Base-by-base conservation (phyloP, 2,797 vertebrate species). In the Coregonus sp. region DNA sequence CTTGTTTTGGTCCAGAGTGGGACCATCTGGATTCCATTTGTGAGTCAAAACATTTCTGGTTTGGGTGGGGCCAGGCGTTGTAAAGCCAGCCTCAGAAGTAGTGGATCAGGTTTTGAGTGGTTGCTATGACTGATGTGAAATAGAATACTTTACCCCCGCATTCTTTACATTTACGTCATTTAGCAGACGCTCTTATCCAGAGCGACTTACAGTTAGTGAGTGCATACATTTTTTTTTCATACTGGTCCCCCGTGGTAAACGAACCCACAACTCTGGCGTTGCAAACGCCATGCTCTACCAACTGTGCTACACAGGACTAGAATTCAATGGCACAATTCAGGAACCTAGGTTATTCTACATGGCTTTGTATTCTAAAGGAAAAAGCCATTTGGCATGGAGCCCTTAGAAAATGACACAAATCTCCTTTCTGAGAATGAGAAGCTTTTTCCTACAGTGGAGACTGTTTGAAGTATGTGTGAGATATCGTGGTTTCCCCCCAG, bases 91-190 rank as follows among this genome's bases (percentile, higher is more conserved):
- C 61, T 73, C 74, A 76, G 51, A 76, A 70, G 79, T 74, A 76
- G 73, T 80, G 71, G 9, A 47, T 47, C 40, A 47, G 40, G 40
- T 47, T 47, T 11, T 47, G 74, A 76, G 51, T 20, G 75, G 63
- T 80, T 76, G 75, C 76, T 76, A 80, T 80, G 78, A 76, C 74
- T 76, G 74, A 52, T 20, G 40, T 80, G 74, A 76, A 80, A 80
- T 52, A 73, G 70, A 51, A 80, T 56, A 75, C 74, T 47, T 68
- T 75, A 61, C 70, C 70, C 75, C 69, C 16, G 15, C 74, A 72
- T 80, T 72, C 52, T 73, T 68, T 61, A 25, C 25, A 25, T 25
- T 25, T 25, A 25, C 25, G 25, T 25, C 25, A 25, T 25, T 25
- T 25, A 25, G 25, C 25, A 25, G 25, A 25, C 25, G 25, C 25